Base-by-base conservation (phyloP, 2,797 vertebrate genomes). In the Falco berigora region DNA sequence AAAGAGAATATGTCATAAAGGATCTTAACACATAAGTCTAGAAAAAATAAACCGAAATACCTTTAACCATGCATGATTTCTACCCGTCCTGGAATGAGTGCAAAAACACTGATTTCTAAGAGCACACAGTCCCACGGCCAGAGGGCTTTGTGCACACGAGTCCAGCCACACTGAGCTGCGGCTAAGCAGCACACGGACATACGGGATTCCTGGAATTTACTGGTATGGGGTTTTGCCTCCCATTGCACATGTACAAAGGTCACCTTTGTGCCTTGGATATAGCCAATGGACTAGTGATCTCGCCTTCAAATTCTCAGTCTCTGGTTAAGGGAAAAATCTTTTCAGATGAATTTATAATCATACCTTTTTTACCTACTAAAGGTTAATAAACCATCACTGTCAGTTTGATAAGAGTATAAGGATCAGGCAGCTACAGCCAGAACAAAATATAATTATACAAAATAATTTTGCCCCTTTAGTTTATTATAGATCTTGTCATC, bases 401-500 rank as follows among this genome's bases (percentile, higher is more conserved):
- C 68, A 49, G 62, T 69, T 62, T 55, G 46, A 30, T 62, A 69
- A 49, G 53, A 90, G 47, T 19, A 8, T 5, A 58, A 81, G 59
- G 50, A 88, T 62, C 76, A 64, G 62, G 74, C 84, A 79, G 83
- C 74, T 82, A 80, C 44, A 52, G 73, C 27, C 73, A 66, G 80
- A 78, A 67, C 55, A 88, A 95, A 92, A 88, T 58, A 69, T 28
- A 81, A 90, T 78, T 84, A 81, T 20, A 69, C 8, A 18, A 90
- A 80, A 74, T 88, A 88, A 86, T 92, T 69, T 47, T 69, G 69
- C 62, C 55, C 88, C 66, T 86, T 92, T 69, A 69, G 34, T 84
- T 93, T 81, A 86, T 82, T 88, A 78, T 47, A 84, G 79, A 59
- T 55, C 8, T 84, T 94, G 90, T 84, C 67, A 91, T 91, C 81